phyloP scores from a whole-genome alignment of 2,113 vertebrate species.

The Mandrillus leucophaeus region DNA sequence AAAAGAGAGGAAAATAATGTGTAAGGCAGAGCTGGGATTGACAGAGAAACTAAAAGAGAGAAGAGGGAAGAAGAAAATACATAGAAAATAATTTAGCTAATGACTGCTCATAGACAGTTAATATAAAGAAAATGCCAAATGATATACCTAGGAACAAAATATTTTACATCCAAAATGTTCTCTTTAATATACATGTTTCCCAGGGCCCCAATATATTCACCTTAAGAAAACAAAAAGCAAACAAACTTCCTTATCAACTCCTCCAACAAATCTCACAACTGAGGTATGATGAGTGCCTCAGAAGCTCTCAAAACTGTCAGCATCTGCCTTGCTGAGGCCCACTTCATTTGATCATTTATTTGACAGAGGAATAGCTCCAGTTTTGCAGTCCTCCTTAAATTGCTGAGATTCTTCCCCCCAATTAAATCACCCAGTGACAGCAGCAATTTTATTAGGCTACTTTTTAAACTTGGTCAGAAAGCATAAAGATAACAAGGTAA shows the following conservation, averaged over 20 bases:
- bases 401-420: conserved; percentile 65
- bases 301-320: conserved; percentile 46
- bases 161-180: neutral
- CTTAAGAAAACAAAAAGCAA: conserved; percentile 55
- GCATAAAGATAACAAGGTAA: conserved; percentile 76
- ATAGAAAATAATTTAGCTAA: neutral
- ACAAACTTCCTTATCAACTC: conserved; percentile 58
- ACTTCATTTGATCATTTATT: conserved; percentile 71
- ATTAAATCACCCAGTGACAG: conserved; percentile 82
- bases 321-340: conserved; percentile 50
- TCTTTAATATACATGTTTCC: conserved; percentile 54
- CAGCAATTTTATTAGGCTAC: conserved; percentile 74
- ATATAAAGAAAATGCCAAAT: neutral
- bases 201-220: conserved; percentile 30
- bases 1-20: neutral
- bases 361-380: conserved; percentile 67
- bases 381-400: conserved; percentile 75
- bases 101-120: neutral
- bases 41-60: neutral
- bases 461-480: conserved; percentile 75
- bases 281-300: neutral
- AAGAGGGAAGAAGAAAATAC: neutral
- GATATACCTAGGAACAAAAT: neutral
- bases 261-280: conserved; percentile 48
- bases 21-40: neutral